Evolutionary conservation across 2,888 invertebrate species (phyloP), one percentile per base, ranked within the genome.

Genomic region (Pelosia muscerda): DNA sequence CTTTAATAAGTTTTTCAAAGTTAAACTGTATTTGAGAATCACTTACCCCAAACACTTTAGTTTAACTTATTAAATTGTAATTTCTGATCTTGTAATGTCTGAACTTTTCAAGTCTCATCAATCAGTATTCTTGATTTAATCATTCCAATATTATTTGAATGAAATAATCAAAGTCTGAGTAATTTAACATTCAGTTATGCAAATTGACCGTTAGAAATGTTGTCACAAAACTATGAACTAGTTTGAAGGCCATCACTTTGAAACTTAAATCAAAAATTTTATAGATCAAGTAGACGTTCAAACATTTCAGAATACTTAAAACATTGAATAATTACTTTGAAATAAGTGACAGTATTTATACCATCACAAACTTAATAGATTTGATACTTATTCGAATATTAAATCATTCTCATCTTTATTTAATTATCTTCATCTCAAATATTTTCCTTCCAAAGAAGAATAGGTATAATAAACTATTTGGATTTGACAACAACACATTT

Each of bases 161-260:
- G 15, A 73, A 70, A 31, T 70, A 65, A 76, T 68, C 59, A n/a
- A 64, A 68, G 38, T 71, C 73, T 55, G 19, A 55, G 22, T 58
- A 25, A 62, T 68, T 67, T 68, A 13, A 64, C 70, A 69, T 73
- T 67, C 19, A 26, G 23, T 25, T 13, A 55, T 38, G 38, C 15
- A 55, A 8, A 13, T 55, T 1, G 23, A 19, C 42, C 19, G 6
- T 19, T 0, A 42, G 42, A 42, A 42, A 13, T 42, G 13, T 42
- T 42, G 6, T 42, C 42, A 19, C 15, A 38, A 38, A 38, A 15
- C 19, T 0, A 19, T 6, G 42, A 42, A 42, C 42, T 42, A 42
- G 1, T 42, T 42, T 19, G 9, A 49, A 49, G 19, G 2, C n/a
- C 49, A 49, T n/a, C 49, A 49, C 49, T n/a, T 8, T 49, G 19